phyloP scores from a whole-genome alignment of 1,140 invertebrate species.

The Atta colombica region DNA sequence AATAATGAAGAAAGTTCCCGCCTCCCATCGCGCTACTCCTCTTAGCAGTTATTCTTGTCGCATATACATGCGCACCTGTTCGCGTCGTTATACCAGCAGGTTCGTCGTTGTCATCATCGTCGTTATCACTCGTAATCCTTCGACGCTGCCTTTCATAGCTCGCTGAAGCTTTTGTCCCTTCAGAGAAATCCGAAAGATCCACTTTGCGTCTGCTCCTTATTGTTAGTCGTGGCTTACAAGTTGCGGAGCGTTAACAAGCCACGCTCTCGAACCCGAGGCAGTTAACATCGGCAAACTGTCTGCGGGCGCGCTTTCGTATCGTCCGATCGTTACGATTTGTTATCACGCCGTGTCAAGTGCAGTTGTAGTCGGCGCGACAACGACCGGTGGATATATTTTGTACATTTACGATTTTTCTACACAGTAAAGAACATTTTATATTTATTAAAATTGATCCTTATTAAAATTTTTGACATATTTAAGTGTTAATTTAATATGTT shows the following conservation, averaged over 20 bases:
- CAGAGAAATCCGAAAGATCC: constrained; percentile 66
- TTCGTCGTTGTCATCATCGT: constrained; percentile 52
- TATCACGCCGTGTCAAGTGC: constrained; percentile 13
- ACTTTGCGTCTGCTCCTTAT: constrained; percentile 56
- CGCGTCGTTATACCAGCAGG: constrained; percentile 57
- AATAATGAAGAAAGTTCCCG: constrained; percentile 82
- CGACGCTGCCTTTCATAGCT: constrained; percentile 46
- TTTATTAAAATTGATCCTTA: no score
- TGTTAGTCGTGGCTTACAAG: constrained; percentile 39
- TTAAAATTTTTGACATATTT: no score
- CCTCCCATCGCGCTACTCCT: constrained; percentile 4
- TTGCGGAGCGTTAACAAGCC: constrained; percentile 67
- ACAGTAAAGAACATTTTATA: not conserved
- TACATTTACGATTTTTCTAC: not conserved
- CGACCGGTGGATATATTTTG: not conserved
- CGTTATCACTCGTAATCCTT: constrained; percentile 65
- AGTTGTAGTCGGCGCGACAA: not conserved
- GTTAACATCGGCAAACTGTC: constrained; percentile 41
- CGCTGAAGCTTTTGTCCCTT: constrained; percentile 66
- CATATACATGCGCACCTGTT: constrained; percentile 65
- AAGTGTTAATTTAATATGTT: no score
- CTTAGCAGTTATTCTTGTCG: constrained; percentile 69
- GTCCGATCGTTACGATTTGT: constrained; percentile 48
- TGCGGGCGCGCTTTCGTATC: constrained; percentile 36
- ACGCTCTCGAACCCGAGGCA: constrained; percentile 28